Percentiles rank a stretch among this genome's conserved stretches.
These are phyloP conservation scores for Chymomyza fuscimana DNA, from an alignment of 2,888 invertebrate species.

Conservation along the genomic window DNA sequence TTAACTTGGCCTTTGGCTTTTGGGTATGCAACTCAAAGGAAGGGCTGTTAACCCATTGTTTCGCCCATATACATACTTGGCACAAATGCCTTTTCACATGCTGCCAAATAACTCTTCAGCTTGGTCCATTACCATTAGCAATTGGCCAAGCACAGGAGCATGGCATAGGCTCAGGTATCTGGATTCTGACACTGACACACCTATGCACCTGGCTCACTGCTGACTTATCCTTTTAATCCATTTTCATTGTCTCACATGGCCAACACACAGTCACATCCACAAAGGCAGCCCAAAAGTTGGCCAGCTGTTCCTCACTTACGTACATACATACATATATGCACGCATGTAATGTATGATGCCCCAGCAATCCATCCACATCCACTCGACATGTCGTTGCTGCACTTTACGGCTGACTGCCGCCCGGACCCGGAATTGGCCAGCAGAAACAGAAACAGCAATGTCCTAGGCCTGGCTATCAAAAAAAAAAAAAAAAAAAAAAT, in stretches of 20 bases:
- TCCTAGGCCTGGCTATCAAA: not conserved
- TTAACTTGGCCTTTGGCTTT: not conserved
- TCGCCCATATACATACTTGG: not conserved
- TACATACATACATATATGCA: not conserved
- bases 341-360: slow-evolving; percentile 16
- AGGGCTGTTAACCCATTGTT: not conserved
- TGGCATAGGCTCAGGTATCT: not conserved
- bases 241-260: slow-evolving; percentile 48
- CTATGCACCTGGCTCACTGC: slow-evolving; percentile 7
- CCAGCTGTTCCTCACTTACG: not conserved
- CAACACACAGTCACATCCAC: not conserved
- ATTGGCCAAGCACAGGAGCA: not conserved
- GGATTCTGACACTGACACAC: not conserved
- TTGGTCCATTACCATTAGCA: not conserved
- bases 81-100: not conserved
- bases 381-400: not conserved
- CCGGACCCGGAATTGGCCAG: not conserved
- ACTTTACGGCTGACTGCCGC: not conserved
- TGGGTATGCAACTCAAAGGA: not conserved
- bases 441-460: not conserved
- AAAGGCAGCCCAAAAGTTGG: not conserved
- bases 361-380: slow-evolving; percentile 17
- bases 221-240: slow-evolving; percentile 55
- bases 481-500: no score
- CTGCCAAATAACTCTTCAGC: not conserved